phyloP scores from a whole-genome alignment of 2,888 invertebrate genomes.

The Agriopis marginaria region DNA sequence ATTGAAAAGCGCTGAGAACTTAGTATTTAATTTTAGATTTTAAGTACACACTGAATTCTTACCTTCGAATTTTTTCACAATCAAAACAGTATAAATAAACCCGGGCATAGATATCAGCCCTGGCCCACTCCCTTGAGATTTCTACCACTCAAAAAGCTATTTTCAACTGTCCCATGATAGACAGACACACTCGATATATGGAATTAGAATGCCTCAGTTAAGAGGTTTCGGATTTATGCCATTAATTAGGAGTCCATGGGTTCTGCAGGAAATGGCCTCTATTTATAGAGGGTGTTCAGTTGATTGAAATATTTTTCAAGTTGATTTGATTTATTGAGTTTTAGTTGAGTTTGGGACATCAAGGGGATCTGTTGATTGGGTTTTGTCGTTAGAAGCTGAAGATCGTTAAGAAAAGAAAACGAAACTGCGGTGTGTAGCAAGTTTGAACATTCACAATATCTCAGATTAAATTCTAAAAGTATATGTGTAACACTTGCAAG shows the following conservation, averaged over 20 bases:
- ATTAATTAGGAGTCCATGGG: constrained; percentile 44
- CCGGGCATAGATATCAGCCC: background rate
- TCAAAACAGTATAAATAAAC: background rate
- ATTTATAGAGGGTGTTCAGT: constrained; percentile 44
- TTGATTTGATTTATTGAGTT: constrained; percentile 37
- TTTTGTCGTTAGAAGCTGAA: background rate
- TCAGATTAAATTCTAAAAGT: no score
- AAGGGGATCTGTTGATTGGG: constrained; percentile 9
- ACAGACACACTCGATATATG: constrained; percentile 48
- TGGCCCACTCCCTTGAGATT: constrained; percentile 35
- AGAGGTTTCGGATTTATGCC: constrained; percentile 49
- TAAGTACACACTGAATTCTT: no score
- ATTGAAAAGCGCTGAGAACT: no score
- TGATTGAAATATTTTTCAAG: constrained; percentile 44
- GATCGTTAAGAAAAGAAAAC: background rate
- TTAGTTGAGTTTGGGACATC: constrained; percentile 23
- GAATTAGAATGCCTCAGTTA: constrained; percentile 51
- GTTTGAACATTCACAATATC: no score
- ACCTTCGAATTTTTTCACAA: background rate
- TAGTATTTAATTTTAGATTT: no score
- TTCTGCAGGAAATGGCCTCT: constrained; percentile 47
- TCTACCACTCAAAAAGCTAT: constrained; percentile 50
- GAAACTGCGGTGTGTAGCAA: no score
- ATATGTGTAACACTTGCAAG: no score
- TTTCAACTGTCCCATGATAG: constrained; percentile 47